phyloP scores from a whole-genome alignment of 2,113 vertebrate species.

The Neotoma lepida region DNA sequence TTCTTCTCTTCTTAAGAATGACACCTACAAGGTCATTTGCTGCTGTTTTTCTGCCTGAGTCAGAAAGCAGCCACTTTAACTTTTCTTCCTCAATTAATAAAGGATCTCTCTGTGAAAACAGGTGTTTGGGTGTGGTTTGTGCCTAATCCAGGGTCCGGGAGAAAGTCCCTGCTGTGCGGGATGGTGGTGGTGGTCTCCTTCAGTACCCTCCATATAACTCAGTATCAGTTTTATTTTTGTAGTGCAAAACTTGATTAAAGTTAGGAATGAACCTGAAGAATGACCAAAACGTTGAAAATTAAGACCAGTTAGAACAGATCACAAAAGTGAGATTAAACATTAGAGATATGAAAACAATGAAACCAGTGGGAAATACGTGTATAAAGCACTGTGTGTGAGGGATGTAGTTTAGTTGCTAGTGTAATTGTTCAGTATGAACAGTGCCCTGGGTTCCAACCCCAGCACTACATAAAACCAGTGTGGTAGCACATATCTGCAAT shows the following conservation, averaged over 20 bases:
- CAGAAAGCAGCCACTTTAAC: not conserved
- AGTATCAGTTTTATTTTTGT: not conserved
- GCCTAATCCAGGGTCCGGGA: not conserved
- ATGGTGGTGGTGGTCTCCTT: not conserved
- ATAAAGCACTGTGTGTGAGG: not conserved
- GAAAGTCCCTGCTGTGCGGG: not conserved
- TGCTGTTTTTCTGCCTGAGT: not conserved
- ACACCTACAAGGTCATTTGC: not conserved
- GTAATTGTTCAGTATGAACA: not conserved
- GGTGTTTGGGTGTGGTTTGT: not conserved
- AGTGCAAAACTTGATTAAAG: not conserved
- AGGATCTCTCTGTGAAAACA: not conserved
- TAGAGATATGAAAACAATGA: not conserved
- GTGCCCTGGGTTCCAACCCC: not conserved
- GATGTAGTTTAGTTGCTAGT: not conserved
- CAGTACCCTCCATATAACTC: not conserved
- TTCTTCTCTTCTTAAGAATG: not conserved
- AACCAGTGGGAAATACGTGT: not conserved
- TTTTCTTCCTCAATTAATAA: not conserved
- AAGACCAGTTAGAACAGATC: not conserved
- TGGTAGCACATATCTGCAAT: not conserved
- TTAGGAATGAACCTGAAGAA: not conserved
- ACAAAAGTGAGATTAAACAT: not conserved
- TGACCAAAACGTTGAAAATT: not conserved
- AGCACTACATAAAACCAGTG: not conserved